Evolutionary conservation across 2,797 vertebrate species (phyloP).

Genomic region (Coccyzus lansbergi): DNA sequence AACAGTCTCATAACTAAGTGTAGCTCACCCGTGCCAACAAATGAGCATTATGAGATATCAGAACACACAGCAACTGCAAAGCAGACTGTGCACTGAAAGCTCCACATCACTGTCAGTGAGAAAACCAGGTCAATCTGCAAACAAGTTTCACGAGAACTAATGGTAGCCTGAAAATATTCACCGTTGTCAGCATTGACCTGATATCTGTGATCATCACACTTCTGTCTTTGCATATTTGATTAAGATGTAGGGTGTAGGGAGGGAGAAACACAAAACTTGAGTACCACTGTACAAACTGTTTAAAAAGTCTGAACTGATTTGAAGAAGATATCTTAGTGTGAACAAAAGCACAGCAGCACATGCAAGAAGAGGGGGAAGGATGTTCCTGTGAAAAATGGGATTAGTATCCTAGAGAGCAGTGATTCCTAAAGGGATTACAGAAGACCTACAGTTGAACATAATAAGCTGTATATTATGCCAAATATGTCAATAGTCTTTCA

Average conservation of each 20-base stretch:
- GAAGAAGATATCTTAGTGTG: background rate
- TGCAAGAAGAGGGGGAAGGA: background rate
- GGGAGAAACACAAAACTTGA: background rate
- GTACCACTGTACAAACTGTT: background rate
- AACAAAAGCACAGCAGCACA: background rate
- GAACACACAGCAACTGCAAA: background rate
- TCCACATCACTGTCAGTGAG: background rate
- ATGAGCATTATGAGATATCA: rapidly evolving
- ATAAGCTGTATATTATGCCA: background rate
- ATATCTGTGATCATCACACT: background rate
- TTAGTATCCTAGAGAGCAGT: background rate
- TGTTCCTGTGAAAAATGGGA: background rate
- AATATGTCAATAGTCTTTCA: background rate
- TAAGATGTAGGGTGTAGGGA: background rate
- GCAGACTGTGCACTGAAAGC: background rate
- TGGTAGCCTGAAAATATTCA: background rate
- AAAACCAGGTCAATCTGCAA: background rate
- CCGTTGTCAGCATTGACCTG: background rate
- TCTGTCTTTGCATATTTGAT: background rate
- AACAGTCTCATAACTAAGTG: background rate
- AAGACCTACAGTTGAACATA: background rate
- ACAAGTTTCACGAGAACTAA: background rate
- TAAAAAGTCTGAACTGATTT: background rate
- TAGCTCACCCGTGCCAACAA: background rate
- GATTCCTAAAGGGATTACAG: background rate